A percentile compares a stretch with the other conserved stretches of the same genome.
Conservation (phyloP, 1,140 invertebrate genomes). For the Chymomyza costata region DNA sequence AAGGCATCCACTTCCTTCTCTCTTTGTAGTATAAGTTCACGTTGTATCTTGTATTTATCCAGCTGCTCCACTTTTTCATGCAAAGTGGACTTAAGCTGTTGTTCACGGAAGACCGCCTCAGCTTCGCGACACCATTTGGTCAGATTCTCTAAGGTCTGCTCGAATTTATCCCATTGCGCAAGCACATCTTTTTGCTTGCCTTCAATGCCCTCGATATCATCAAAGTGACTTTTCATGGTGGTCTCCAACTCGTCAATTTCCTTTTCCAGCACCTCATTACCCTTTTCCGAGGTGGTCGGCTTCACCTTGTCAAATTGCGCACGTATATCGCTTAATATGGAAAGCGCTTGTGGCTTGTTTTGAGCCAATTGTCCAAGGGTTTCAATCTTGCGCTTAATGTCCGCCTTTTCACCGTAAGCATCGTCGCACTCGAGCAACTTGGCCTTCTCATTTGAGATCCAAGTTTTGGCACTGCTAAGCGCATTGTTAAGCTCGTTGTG, state of each 20-base stretch:
- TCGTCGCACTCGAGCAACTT: constrained; percentile 87
- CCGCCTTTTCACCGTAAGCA: constrained; percentile 86
- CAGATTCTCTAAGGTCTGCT: constrained; percentile 85
- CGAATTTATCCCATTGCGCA: constrained; percentile 92
- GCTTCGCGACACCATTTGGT: constrained; percentile 90
- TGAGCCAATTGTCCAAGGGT: constrained; percentile 82
- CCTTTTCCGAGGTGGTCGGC: constrained; percentile 88
- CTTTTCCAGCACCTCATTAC: constrained; percentile 83
- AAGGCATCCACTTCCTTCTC: constrained; percentile 91
- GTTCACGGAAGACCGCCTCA: constrained; percentile 89
- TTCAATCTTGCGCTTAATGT: constrained; percentile 84
- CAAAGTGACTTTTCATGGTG: constrained; percentile 80
- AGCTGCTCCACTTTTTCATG: constrained; percentile 87
- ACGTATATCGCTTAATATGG: constrained; percentile 83
- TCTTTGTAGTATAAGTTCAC: constrained; percentile 84
- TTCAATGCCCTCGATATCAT: constrained; percentile 80
- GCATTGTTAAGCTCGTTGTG: constrained; percentile 87
- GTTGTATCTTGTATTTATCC: constrained; percentile 83
- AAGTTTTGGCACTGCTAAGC: constrained; percentile 85
- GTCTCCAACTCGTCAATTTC: constrained; percentile 84
- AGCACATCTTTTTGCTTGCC: constrained; percentile 84
- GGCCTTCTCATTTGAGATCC: constrained; percentile 85
- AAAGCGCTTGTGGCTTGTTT: constrained; percentile 83
- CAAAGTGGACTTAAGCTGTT: constrained; percentile 87
- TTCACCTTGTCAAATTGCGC: constrained; percentile 82